Evolutionary conservation across 2,797 vertebrate genomes (phyloP).

Genomic region (Apogon hyalosoma): DNA sequence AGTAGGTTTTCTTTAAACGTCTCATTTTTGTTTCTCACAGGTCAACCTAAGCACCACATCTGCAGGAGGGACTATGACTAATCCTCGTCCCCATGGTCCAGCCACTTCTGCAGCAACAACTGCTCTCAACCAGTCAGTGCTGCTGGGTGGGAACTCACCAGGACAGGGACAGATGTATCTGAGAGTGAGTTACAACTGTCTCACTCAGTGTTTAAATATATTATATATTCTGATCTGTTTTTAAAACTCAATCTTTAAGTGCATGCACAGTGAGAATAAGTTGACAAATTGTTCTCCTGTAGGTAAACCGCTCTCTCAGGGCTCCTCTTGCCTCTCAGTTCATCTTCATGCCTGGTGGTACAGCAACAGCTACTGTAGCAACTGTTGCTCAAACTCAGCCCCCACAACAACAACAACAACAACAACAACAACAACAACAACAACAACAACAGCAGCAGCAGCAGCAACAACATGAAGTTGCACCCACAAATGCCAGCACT

Average conservation of each 20-base stretch:
- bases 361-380: slow-evolving; percentile 91
- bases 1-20: not conserved
- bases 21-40: slow-evolving; percentile 59
- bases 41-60: slow-evolving; percentile 84
- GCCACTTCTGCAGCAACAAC: slow-evolving; percentile 89
- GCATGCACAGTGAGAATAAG: not conserved
- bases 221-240: too few relatives aligned
- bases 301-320: slow-evolving; percentile 87
- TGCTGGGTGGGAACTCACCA: slow-evolving; percentile 92
- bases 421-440: slow-evolving; percentile 76
- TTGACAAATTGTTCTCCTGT: slow-evolving; percentile 19
- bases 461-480: slow-evolving; percentile 84
- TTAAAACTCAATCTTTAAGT: too few relatives aligned
- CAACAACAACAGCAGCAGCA: slow-evolving; percentile 82
- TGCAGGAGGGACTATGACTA: slow-evolving; percentile 80
- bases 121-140: slow-evolving; percentile 93
- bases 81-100: slow-evolving; percentile 83
- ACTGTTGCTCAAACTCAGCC: slow-evolving; percentile 84
- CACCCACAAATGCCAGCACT: slow-evolving; percentile 80
- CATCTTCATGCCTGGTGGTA: slow-evolving; percentile 97
- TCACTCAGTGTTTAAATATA: not conserved
- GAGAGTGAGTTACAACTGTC: slow-evolving; percentile 86
- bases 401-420: slow-evolving; percentile 82
- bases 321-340: slow-evolving; percentile 95
- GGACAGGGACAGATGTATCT: slow-evolving; percentile 98